These are phyloP conservation scores for Ctena decussata DNA, from an alignment of 2,888 invertebrate genomes.

Conservation along the genomic window DNA sequence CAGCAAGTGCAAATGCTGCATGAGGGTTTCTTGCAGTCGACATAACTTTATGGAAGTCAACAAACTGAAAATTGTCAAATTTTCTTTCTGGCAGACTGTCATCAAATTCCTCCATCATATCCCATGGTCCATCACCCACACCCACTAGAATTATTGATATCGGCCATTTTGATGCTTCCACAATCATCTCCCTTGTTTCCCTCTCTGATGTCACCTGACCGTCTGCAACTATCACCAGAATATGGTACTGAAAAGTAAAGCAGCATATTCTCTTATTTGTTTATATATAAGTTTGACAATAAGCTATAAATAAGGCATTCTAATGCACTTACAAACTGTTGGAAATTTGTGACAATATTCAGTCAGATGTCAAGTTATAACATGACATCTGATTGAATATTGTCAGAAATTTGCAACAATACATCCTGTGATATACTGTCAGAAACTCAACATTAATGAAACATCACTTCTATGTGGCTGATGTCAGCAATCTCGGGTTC, in stretches of 20 bases:
- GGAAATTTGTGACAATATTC: too few species aligned
- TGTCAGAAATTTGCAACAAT: too few species aligned
- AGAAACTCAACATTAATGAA: too few species aligned
- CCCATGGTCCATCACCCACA: constrained; percentile 89
- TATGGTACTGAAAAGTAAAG: constrained; percentile 87
- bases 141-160: constrained; percentile 88
- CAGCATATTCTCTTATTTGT: too few species aligned
- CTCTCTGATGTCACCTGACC: constrained; percentile 88
- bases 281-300: too few species aligned
- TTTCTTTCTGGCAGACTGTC: constrained; percentile 87
- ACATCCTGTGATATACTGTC: too few species aligned
- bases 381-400: too few species aligned
- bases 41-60: constrained; percentile 87
- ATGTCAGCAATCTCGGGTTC: too few species aligned
- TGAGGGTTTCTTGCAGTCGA: constrained; percentile 78
- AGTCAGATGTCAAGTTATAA: too few species aligned
- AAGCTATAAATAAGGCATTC: too few species aligned
- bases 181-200: constrained; percentile 87
- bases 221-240: constrained; percentile 88
- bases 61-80: constrained; percentile 89
- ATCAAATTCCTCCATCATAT: constrained; percentile 88
- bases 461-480: too few species aligned
- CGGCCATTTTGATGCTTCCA: constrained; percentile 88
- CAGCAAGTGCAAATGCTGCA: constrained; percentile 88
- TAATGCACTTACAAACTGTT: too few species aligned